Conservation (phyloP, 2,797 vertebrate genomes). For the Chaetodon trifasciatus region DNA sequence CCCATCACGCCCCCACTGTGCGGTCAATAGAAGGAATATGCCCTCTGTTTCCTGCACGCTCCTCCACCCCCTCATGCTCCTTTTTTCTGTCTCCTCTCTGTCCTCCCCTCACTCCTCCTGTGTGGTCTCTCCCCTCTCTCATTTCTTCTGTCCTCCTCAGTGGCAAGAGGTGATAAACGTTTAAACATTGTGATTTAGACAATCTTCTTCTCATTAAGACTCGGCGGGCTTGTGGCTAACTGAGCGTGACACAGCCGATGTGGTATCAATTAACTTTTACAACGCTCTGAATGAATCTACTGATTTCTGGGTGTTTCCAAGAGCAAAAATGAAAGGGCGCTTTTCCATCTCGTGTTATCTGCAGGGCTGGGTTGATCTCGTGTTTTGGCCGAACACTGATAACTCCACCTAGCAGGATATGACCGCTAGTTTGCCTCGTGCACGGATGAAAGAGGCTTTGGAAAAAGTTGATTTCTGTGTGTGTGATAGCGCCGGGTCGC, state of each 20-base stretch:
- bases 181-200: slow-evolving; percentile 50
- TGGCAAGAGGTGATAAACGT: slow-evolving; percentile 52
- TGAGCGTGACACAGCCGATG: slow-evolving; percentile 27
- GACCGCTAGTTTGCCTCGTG: slow-evolving; percentile 38
- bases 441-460: slow-evolving; percentile 58
- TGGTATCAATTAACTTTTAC: slow-evolving; percentile 65
- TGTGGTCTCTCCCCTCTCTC: slow-evolving; percentile 70
- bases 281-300: slow-evolving; percentile 37
- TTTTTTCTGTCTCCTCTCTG: slow-evolving; percentile 43
- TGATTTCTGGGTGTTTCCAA: slow-evolving; percentile 29
- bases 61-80: slow-evolving; percentile 63
- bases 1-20: slow-evolving; percentile 67
- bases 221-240: slow-evolving; percentile 34
- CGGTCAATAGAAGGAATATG: slow-evolving; percentile 73
- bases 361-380: slow-evolving; percentile 12
- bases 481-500: slow-evolving; percentile 40
- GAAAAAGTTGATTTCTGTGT: slow-evolving; percentile 36
- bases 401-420: slow-evolving; percentile 53
- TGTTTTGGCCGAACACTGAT: slow-evolving; percentile 47
- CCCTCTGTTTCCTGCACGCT: slow-evolving; percentile 66
- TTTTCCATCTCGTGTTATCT: slow-evolving; percentile 23
- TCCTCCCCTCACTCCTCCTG: slow-evolving; percentile 57
- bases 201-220: slow-evolving; percentile 48
- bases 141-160: slow-evolving; percentile 29
- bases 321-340: slow-evolving; percentile 23